A percentile compares a stretch with the other conserved stretches of the same genome.
phyloP scores from a whole-genome alignment of 2,888 invertebrate genomes.

The Polylopha cassiicola region DNA sequence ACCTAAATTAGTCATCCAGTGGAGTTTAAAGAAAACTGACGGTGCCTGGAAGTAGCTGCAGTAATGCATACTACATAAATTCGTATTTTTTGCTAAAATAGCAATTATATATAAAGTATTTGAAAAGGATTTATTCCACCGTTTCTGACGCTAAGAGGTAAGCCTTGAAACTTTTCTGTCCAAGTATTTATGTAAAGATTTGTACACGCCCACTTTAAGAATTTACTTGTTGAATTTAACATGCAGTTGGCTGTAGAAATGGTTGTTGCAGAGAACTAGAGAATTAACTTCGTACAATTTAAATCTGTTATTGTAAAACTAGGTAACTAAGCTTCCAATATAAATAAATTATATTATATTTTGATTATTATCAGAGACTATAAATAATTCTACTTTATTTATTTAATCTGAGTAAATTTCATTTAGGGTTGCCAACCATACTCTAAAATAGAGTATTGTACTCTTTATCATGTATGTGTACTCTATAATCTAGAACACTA shows the following conservation, averaged over 20 bases:
- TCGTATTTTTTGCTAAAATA: constrained; percentile 5
- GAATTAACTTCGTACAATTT: neutral
- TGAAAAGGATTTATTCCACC: constrained; percentile 5
- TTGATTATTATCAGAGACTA: no score
- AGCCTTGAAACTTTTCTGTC: constrained; percentile 15
- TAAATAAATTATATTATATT: no score
- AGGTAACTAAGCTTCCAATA: no score
- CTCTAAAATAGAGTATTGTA: no score
- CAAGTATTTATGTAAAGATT: constrained; percentile 16
- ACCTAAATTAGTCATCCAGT: constrained; percentile 57
- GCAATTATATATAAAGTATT: neutral
- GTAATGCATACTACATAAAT: constrained; percentile 15
- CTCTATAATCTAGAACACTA: no score
- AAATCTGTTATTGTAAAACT: neutral
- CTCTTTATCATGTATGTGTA: no score
- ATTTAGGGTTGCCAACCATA: no score
- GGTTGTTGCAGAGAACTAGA: no score
- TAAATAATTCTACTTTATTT: no score
- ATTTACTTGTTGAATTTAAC: constrained; percentile 19
- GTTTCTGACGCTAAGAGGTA: constrained; percentile 12
- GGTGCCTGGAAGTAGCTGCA: constrained; percentile 37
- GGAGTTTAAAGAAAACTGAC: constrained; percentile 49
- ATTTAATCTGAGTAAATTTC: no score
- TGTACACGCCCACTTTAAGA: constrained; percentile 22
- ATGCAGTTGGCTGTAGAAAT: no score